These are phyloP conservation scores for Eilema caniola DNA, from an alignment of 2,888 invertebrate species.

Conservation along the genomic window DNA sequence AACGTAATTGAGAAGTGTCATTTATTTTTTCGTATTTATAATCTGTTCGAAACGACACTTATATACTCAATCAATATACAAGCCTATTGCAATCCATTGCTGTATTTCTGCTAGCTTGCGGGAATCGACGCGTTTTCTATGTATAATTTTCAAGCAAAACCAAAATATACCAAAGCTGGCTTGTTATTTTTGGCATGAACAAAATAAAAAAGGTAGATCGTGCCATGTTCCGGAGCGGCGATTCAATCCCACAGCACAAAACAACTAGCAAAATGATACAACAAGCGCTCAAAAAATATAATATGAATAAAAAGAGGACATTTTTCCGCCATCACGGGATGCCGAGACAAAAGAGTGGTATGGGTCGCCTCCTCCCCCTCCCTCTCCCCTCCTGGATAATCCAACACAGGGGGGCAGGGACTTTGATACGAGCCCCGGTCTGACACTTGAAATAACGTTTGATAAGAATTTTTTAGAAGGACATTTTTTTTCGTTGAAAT, in stretches of 20 bases:
- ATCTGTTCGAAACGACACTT: too few relatives aligned
- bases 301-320: constrained; percentile 39
- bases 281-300: constrained; percentile 24
- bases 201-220: constrained; percentile 1
- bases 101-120: too few relatives aligned
- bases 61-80: too few relatives aligned
- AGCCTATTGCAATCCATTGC: too few relatives aligned
- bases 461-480: constrained; percentile 55
- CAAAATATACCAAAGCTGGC: neutral
- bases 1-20: too few relatives aligned
- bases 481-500: constrained; percentile 35
- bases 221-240: constrained; percentile 3
- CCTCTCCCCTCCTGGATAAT: constrained; percentile 53
- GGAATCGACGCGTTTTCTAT: too few relatives aligned
- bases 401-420: constrained; percentile 49
- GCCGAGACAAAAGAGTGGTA: constrained; percentile 52
- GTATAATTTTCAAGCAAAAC: neutral
- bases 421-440: constrained; percentile 48
- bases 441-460: constrained; percentile 63
- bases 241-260: constrained; percentile 16
- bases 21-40: too few relatives aligned
- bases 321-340: constrained; percentile 48
- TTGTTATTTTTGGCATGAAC: neutral
- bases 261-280: constrained; percentile 26
- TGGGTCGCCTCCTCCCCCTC: constrained; percentile 22